These are phyloP conservation scores for Caenorhabditis plicata DNA, from an alignment of 2,888 invertebrate genomes.

Conservation along the genomic window DNA sequence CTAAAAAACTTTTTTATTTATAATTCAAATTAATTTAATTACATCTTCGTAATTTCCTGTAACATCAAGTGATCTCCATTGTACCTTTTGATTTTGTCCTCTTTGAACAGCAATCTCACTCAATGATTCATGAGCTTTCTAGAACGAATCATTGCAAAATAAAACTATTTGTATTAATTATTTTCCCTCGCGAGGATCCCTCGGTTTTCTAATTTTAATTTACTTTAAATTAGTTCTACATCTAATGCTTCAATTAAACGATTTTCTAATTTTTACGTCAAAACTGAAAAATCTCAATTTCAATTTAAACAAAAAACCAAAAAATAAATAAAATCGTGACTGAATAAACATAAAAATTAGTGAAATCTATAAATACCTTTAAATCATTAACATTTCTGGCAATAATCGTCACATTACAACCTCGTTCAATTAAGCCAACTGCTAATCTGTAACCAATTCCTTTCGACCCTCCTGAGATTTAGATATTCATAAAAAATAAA, in stretches of 20 bases:
- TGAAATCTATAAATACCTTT: constrained; percentile 42
- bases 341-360: background rate
- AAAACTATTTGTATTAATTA: too few relatives aligned
- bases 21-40: background rate
- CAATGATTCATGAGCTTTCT: constrained; percentile 44
- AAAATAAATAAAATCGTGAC: background rate
- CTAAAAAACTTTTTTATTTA: constrained; percentile 16
- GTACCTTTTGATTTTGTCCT: constrained; percentile 48
- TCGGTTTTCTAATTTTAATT: too few relatives aligned
- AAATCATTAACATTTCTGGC: constrained; percentile 78
- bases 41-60: constrained; percentile 49
- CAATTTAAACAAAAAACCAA: too few relatives aligned
- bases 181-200: too few relatives aligned
- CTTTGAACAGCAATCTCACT: constrained; percentile 37
- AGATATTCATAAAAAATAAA: constrained; percentile 3
- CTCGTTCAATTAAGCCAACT: constrained; percentile 68
- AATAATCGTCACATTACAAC: constrained; percentile 86
- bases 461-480: constrained; percentile 59
- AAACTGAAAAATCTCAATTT: too few relatives aligned
- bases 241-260: too few relatives aligned
- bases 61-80: constrained; percentile 56
- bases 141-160: too few relatives aligned
- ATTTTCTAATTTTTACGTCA: too few relatives aligned
- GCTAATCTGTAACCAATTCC: constrained; percentile 62
- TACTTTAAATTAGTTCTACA: too few relatives aligned